Evolutionary conservation across 2,797 vertebrate genomes (phyloP).

Genomic region (Phalloptychus januarius): DNA sequence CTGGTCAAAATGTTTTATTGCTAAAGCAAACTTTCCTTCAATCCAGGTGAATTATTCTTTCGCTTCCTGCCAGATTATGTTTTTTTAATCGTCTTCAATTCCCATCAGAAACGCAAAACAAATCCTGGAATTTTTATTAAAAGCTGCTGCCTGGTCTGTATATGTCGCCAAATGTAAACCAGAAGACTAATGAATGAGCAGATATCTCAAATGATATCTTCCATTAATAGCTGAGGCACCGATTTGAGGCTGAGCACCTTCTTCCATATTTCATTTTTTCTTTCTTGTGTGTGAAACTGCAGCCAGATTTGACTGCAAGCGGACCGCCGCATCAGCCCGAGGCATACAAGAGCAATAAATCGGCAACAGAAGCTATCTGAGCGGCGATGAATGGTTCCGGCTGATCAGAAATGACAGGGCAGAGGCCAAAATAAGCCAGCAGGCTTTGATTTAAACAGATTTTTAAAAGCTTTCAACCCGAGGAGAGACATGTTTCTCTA

Average conservation of each 20-base stretch:
- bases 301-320: slow-evolving; percentile 30
- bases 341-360: slow-evolving; percentile 62
- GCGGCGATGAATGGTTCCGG: slow-evolving; percentile 46
- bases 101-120: too few relatives aligned
- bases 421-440: slow-evolving; percentile 46
- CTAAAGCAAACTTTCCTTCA: not conserved
- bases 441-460: slow-evolving; percentile 35
- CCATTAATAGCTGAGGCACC: slow-evolving; percentile 31
- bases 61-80: not conserved
- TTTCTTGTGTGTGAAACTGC: slow-evolving; percentile 22
- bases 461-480: slow-evolving; percentile 42
- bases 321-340: slow-evolving; percentile 33
- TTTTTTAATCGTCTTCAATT: not conserved
- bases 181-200: slow-evolving; percentile 13
- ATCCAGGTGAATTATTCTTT: not conserved
- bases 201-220: slow-evolving; percentile 40
- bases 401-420: slow-evolving; percentile 51
- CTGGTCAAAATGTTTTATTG: not conserved
- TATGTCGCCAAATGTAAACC: slow-evolving; percentile 6
- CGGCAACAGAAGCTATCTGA: slow-evolving; percentile 35
- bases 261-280: slow-evolving; percentile 37
- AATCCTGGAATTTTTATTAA: not conserved
- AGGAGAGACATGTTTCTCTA: not conserved
- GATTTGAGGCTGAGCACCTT: slow-evolving; percentile 52
- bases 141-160: not conserved